Evolutionary conservation across 2,888 invertebrate genomes (phyloP), one percentile per base, ranked within the genome.

Genomic region (Acanthoscelides obtectus): DNA sequence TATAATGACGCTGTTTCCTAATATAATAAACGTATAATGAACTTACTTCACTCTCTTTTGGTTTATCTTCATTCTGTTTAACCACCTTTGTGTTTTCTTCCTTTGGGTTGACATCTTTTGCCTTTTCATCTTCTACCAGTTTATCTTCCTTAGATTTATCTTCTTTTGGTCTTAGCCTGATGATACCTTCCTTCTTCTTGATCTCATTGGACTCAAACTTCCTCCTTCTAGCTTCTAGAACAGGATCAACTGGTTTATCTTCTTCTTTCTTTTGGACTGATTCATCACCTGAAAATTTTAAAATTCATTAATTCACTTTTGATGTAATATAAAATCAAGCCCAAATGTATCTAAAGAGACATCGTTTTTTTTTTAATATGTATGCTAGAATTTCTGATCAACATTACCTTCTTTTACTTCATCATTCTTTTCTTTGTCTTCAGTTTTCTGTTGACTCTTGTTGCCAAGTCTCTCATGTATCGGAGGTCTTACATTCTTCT

Each of bases 191-290:
- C 64, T 85, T 81, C 20, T 84, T 83, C 75, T 86, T 86, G 27
- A 88, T 85, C 72, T 86, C 86, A 22, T 84, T 86, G 4, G 84
- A 83, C 79, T 89, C 88, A 79, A 89, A 89, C 77, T 89, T 89
- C 65, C 82, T 83, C 72, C 85, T 85, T 21, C 89, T 82, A 0
- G 89, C 88, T 75, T 88, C 88, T 68, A 89, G 79, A 27, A 88
- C 79, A 0, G 87, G 86, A 80, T 88, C 87, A 66, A 80, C 21
- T 8, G 71, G 69, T 68, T 77, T 72, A 8, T 76, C 78, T 17
- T 77, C 80, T 68, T 68, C 25, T 20, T 68, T 68, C 19, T 66
- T 66, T 66, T 66, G 20, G 8, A 66, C 66, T 21, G 66, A 20
- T 66, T 66, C 66, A 17, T 20, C 20, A 66, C 5, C 45, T 45